A percentile compares a stretch with the other conserved stretches of the same genome.
Conservation (phyloP, 1,140 invertebrate species). For the Idris sp. region DNA sequence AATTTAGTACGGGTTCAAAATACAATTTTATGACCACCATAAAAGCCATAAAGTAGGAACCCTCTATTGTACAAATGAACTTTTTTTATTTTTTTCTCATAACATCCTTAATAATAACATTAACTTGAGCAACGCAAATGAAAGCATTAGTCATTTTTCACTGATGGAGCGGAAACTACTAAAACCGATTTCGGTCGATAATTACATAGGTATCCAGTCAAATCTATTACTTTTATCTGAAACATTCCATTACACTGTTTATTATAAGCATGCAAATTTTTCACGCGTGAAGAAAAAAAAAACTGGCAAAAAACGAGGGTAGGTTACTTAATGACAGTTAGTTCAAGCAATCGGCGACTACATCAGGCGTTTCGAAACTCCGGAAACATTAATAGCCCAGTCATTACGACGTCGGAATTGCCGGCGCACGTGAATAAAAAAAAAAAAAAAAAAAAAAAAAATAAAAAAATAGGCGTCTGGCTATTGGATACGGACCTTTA, state of each 20-base stretch:
- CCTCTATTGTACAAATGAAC: too few species aligned
- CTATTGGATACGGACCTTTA: too few species aligned
- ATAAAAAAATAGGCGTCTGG: too few species aligned
- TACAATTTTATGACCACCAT: too few species aligned
- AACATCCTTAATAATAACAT: too few species aligned
- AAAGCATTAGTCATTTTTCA: too few species aligned
- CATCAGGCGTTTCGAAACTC: background rate
- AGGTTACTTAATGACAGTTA: slow-evolving; percentile 24
- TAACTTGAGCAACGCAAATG: background rate
- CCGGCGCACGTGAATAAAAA: slow-evolving; percentile 3
- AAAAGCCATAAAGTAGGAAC: too few species aligned
- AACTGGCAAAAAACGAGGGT: background rate
- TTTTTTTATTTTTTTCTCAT: too few species aligned
- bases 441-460: too few species aligned
- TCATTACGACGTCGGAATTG: slow-evolving; percentile 29
- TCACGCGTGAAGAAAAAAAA: slow-evolving; percentile 12
- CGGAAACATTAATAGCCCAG: slow-evolving; percentile 15
- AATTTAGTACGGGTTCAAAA: too few species aligned
- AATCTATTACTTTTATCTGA: slow-evolving; percentile 8
- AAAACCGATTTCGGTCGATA: background rate
- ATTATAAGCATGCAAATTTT: slow-evolving; percentile 31
- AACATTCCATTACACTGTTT: slow-evolving; percentile 13
- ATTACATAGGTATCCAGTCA: slow-evolving; percentile 2
- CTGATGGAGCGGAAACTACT: background rate
- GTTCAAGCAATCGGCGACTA: slow-evolving; percentile 18